Conservation (phyloP, 2,113 vertebrate species). For the Ciconia boyciana region DNA sequence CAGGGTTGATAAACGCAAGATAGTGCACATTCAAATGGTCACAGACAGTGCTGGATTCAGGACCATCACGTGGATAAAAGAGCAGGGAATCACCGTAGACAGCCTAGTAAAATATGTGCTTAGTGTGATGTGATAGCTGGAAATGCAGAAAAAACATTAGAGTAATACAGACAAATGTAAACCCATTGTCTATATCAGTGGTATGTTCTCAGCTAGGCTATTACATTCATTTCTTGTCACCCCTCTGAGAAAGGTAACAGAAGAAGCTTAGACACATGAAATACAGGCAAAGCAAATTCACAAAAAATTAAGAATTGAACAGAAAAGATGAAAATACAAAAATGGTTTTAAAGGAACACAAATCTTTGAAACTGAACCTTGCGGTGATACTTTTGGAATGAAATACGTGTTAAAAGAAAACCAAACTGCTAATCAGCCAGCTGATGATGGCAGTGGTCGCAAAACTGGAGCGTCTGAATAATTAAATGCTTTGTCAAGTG, state of each 20-base stretch:
- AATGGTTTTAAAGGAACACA: neutral
- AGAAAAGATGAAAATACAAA: neutral
- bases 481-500: neutral
- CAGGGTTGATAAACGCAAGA: neutral
- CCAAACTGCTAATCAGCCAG: neutral
- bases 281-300: neutral
- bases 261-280: neutral
- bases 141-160: slow-evolving; percentile 2
- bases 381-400: neutral
- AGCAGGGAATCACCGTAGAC: neutral
- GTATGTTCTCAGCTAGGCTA: neutral
- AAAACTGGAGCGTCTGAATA: neutral
- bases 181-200: neutral
- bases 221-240: neutral
- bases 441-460: accelerated
- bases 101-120: neutral
- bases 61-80: neutral
- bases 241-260: neutral
- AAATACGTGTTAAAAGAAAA: neutral
- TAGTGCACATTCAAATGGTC: neutral
- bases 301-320: neutral
- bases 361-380: neutral
- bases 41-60: neutral
- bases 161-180: neutral
- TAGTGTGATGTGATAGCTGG: neutral